Base-by-base conservation (phyloP, 2,888 invertebrate genomes). In the Drosophila acutilabella region DNA sequence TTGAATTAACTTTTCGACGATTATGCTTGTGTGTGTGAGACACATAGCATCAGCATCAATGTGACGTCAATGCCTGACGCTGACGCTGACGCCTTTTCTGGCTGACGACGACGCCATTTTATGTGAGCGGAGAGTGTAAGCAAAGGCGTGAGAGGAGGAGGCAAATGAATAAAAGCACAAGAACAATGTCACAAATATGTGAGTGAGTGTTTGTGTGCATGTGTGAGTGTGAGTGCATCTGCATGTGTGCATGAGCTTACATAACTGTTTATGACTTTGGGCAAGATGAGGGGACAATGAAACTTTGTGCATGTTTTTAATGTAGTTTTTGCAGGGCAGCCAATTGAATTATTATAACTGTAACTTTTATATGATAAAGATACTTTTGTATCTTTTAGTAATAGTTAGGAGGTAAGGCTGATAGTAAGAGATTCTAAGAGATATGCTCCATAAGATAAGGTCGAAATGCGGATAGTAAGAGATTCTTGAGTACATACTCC, bases 101-200 rank as follows among this genome's bases (percentile, higher is more conserved):
- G 47, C 45, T 62, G 38, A 52, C 71, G 38, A 52, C 71, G 73
- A 69, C 74, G 84, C 81, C 81, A 82, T 82, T 82, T 82, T 80
- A 71, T 62, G 50, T 60, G 62, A 41, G 23, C 69, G 57, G 56
- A 71, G 47, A 54, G 57, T 40, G 52, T n/a, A 54, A 38, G 23
- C 26, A 45, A 36, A 53, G 44, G 36, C 16, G 10, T 60, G 36
- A 36, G 11, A 38, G 40, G 4, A 40, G 14, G 5, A 33, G 33
- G 26, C 41, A 20, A 11, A 23, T 6, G 8, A 33, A 8, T 18
- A n/a, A 13, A 26, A 53, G n/a, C 36, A 33, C 14, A 14, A 13
- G 11, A 14, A 38, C 13, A 48, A 41, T 26, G 36, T 14, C 10
- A 4, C 18, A 20, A 8, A 18, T 16, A 53, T n/a, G 13, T 51